Percentiles rank a stretch among this genome's conserved stretches.
phyloP scores from a whole-genome alignment of 2,797 vertebrate species.

The Amniataba percoides region DNA sequence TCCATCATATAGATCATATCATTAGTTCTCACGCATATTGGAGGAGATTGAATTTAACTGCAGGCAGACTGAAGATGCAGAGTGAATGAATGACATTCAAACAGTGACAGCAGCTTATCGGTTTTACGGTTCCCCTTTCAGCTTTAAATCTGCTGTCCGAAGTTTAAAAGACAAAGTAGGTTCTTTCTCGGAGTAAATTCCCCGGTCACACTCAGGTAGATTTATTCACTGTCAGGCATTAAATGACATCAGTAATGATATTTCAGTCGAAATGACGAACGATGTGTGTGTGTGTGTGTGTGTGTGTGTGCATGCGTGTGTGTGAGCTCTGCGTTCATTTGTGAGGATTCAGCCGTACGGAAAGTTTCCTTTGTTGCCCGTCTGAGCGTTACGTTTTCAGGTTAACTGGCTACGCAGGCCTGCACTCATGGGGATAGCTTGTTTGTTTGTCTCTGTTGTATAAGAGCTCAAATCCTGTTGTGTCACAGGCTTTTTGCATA shows the following conservation, averaged over 20 bases:
- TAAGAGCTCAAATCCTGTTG: constrained; percentile 52
- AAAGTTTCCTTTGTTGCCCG: constrained; percentile 41
- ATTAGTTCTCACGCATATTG: not conserved
- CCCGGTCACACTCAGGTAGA: not conserved
- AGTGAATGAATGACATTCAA: not conserved
- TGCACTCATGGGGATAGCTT: constrained; percentile 22
- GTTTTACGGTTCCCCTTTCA: too few species aligned
- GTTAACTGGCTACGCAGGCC: constrained; percentile 44
- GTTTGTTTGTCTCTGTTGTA: constrained; percentile 48
- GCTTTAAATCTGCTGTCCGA: too few species aligned
- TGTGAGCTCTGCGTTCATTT: constrained; percentile 1
- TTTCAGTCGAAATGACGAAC: constrained; percentile 2
- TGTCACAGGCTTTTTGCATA: constrained; percentile 51
- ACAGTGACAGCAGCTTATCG: not conserved
- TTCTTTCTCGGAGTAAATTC: not conserved
- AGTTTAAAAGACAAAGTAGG: not conserved
- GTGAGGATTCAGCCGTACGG: constrained; percentile 11
- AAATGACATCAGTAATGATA: constrained; percentile 7
- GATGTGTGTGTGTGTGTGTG: not conserved
- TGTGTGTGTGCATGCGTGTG: not conserved
- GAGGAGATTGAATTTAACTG: too few species aligned
- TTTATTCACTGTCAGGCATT: constrained; percentile 12
- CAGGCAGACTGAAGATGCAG: not conserved
- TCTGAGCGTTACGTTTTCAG: constrained; percentile 34
- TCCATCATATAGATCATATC: not conserved